phyloP scores from a whole-genome alignment of 2,113 vertebrate species.

The Prunella fulvescens region DNA sequence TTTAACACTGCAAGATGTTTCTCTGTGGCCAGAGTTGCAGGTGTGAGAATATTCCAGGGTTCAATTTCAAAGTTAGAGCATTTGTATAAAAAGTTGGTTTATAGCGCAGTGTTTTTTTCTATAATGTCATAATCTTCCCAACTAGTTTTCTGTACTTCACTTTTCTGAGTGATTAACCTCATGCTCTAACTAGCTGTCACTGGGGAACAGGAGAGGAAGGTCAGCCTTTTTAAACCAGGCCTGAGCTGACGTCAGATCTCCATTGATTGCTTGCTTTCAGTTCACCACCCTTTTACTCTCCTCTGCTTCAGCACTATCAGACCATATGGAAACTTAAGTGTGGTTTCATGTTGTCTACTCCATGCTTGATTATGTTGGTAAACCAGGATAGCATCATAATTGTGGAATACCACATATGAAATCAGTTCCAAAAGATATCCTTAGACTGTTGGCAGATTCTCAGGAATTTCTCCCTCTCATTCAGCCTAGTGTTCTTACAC shows the following conservation, averaged over 20 bases:
- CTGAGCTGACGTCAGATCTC: not conserved
- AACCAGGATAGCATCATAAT: not conserved
- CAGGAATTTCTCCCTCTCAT: not conserved
- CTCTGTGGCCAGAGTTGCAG: not conserved
- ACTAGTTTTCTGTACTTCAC: not conserved
- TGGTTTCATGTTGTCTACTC: not conserved
- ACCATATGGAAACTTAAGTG: rapidly evolving
- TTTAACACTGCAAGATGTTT: not conserved
- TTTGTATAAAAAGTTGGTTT: not conserved
- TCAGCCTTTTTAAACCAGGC: not conserved
- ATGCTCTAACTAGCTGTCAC: rapidly evolving
- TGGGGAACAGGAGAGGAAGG: not conserved
- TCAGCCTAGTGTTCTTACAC: not conserved
- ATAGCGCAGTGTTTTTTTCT: not conserved
- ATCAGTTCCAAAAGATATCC: not conserved
- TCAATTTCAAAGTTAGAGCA: not conserved
- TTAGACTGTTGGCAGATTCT: not conserved
- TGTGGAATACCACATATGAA: not conserved
- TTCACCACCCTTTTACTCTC: not conserved
- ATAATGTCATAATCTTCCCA: not conserved
- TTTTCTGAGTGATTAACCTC: not conserved
- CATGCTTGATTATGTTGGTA: not conserved
- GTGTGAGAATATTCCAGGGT: not conserved
- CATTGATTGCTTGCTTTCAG: not conserved
- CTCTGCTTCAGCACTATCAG: not conserved